Conservation (phyloP, 2,797 vertebrate genomes). For the Jordanella pulchra region DNA sequence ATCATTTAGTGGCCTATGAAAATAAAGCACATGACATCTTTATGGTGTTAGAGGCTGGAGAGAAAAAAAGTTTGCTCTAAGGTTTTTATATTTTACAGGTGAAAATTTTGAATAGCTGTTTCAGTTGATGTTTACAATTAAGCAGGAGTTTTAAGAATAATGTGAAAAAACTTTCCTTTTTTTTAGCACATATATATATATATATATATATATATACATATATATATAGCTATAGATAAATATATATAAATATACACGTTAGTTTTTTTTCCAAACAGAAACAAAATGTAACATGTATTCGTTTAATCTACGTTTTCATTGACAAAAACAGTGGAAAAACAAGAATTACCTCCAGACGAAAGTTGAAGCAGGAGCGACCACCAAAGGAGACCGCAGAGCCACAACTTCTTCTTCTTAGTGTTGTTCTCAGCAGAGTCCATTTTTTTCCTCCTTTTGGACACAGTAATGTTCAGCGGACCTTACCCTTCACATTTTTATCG, state of each 20-base stretch:
- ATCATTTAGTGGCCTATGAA: conserved; percentile 10
- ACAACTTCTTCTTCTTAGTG: conserved; percentile 52
- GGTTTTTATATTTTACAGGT: background rate
- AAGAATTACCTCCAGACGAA: conserved; percentile 65
- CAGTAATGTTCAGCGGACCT: background rate
- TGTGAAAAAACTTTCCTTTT: background rate
- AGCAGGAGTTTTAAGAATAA: too few relatives aligned
- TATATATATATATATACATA: too few relatives aligned
- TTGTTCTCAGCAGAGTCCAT: conserved; percentile 58
- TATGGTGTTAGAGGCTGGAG: background rate
- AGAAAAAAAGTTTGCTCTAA: background rate
- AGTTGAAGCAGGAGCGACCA: conserved; percentile 68
- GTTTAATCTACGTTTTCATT: background rate
- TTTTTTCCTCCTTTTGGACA: conserved; percentile 39
- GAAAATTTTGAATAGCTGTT: background rate
- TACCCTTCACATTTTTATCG: conserved; percentile 59
- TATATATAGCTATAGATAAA: too few relatives aligned
- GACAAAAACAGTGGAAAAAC: conserved; percentile 14
- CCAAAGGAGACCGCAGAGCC: conserved; percentile 60
- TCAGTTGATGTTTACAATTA: background rate
- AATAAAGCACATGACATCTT: background rate
- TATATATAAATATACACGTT: too few relatives aligned
- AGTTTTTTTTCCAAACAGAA: rapidly evolving
- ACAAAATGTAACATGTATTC: background rate
- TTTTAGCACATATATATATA: rapidly evolving